These are phyloP conservation scores for Lerista edwardsae DNA, from an alignment of 2,797 vertebrate species.

Conservation along the genomic window DNA sequence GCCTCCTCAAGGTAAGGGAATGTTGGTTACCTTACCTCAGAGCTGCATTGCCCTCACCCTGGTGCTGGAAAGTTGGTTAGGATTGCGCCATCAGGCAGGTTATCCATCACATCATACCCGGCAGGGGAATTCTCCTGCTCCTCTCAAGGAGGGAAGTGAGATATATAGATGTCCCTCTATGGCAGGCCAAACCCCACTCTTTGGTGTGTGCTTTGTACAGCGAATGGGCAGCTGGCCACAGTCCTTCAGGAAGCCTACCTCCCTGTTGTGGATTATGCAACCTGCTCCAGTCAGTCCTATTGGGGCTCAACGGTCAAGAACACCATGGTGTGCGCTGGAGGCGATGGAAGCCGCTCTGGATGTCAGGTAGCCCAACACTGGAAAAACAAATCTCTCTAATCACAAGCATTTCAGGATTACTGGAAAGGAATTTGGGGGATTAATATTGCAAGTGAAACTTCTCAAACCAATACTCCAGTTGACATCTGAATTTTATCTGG, in stretches of 20 bases:
- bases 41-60: too few species aligned
- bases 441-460: background rate
- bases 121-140: background rate
- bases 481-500: background rate
- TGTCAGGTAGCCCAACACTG: conserved; percentile 79
- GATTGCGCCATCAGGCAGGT: too few species aligned
- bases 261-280: conserved; percentile 79
- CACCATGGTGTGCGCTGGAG: conserved; percentile 90
- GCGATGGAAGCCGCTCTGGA: conserved; percentile 78
- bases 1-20: too few species aligned
- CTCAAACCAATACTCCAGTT: background rate
- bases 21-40: too few species aligned
- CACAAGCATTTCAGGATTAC: background rate
- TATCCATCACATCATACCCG: background rate
- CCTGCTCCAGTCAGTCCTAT: conserved; percentile 81
- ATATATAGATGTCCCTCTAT: background rate
- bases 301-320: conserved; percentile 87
- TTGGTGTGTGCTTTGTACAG: conserved; percentile 64
- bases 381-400: background rate
- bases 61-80: too few species aligned
- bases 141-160: background rate
- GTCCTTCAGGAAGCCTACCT: conserved; percentile 87
- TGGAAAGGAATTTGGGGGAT: background rate
- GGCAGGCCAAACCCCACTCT: background rate
- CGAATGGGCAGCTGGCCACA: conserved; percentile 80